Conservation (phyloP, 2,113 vertebrate genomes). For the Proteles cristata region DNA sequence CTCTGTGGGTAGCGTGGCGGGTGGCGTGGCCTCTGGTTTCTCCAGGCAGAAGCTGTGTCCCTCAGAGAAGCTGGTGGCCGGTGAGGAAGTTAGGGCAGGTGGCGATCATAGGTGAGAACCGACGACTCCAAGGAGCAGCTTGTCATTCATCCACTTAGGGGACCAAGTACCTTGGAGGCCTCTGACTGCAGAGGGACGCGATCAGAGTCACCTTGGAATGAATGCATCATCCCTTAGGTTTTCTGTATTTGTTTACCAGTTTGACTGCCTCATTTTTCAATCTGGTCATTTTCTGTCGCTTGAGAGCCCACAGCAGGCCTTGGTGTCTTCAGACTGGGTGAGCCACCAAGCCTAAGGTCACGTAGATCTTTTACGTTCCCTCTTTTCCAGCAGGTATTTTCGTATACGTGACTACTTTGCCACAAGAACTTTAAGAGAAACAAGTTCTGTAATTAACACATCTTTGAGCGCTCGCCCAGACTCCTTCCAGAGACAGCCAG, state of each 20-base stretch:
- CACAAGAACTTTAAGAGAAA: not conserved
- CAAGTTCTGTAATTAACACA: not conserved
- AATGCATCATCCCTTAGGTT: not conserved
- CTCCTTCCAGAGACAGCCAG: not conserved
- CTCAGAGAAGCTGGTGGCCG: not conserved
- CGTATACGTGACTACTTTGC: not conserved
- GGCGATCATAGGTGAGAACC: not conserved
- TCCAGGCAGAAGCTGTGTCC: not conserved
- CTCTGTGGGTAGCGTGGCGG: accelerated
- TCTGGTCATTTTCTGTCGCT: not conserved
- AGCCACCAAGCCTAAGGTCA: not conserved
- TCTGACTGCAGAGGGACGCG: not conserved
- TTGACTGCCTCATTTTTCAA: not conserved
- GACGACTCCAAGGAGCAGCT: not conserved
- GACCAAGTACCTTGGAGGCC: not conserved
- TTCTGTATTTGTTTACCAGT: not conserved
- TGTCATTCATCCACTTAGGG: not conserved
- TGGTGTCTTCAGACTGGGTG: not conserved
- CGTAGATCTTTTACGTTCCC: accelerated
- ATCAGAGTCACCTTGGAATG: too few species aligned
- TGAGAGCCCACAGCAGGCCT: not conserved
- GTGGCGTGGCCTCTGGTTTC: not conserved
- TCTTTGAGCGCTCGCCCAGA: not conserved
- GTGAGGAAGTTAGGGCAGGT: not conserved
- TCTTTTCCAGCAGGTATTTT: not conserved